Conservation (phyloP, 2,888 invertebrate species). For the Argyra leucocephala region DNA sequence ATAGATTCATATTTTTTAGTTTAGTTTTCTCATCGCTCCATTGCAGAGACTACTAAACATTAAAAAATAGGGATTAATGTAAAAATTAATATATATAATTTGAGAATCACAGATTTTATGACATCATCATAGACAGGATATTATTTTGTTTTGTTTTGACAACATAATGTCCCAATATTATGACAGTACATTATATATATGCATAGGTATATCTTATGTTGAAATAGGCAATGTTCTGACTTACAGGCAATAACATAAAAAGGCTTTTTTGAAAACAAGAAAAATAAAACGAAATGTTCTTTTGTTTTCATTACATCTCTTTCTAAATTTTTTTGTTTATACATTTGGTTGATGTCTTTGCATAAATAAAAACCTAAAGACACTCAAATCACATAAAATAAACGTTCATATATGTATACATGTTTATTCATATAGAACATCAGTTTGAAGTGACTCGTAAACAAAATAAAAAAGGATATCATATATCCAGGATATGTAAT, state of each 20-base stretch:
- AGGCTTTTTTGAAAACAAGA: not conserved
- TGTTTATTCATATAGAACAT: not conserved
- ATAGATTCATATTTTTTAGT: too few relatives aligned
- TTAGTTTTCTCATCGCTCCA: too few relatives aligned
- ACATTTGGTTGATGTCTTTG: not conserved
- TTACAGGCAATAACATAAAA: not conserved
- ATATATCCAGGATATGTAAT: constrained; percentile 4
- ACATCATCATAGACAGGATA: not conserved
- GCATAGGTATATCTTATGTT: not conserved
- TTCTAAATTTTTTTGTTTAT: not conserved
- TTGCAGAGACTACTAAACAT: too few relatives aligned
- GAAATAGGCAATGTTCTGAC: not conserved
- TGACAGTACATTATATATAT: not conserved
- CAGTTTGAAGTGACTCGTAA: not conserved
- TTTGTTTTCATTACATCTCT: not conserved
- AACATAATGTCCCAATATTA: constrained; percentile 4
- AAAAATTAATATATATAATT: too few relatives aligned
- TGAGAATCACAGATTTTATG: not conserved
- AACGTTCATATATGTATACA: not conserved
- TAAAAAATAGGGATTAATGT: too few relatives aligned
- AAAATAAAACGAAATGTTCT: not conserved
- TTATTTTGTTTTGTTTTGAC: not conserved
- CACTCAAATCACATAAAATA: not conserved
- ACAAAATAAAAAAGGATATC: not conserved
- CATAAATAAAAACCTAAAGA: not conserved